These are phyloP conservation scores for Hypselothyrea guttata DNA, from an alignment of 2,888 invertebrate genomes.

Conservation along the genomic window DNA sequence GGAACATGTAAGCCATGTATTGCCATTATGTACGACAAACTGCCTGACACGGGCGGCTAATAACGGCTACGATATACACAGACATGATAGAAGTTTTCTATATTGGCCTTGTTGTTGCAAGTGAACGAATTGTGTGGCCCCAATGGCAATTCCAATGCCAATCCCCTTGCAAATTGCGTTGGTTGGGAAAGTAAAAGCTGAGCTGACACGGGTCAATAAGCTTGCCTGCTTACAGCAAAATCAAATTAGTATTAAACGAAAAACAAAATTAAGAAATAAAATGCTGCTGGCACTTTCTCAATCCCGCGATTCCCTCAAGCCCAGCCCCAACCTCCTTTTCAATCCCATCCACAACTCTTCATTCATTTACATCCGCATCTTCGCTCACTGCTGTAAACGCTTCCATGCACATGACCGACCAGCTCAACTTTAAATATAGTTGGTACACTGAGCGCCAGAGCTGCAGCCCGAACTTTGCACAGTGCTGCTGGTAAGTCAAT, in stretches of 20 bases:
- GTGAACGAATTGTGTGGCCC: not conserved
- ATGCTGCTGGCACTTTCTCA: constrained; percentile 23
- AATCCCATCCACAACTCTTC: too few species aligned
- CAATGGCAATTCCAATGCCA: constrained; percentile 16
- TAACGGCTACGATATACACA: constrained; percentile 46
- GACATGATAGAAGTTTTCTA: constrained; percentile 14
- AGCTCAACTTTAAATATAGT: constrained; percentile 69
- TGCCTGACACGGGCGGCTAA: constrained; percentile 72
- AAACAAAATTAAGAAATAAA: constrained; percentile 74
- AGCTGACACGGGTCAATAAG: constrained; percentile 65
- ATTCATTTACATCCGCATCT: constrained; percentile 16
- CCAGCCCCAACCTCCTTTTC: not conserved
- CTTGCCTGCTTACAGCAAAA: constrained; percentile 61
- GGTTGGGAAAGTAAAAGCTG: constrained; percentile 41
- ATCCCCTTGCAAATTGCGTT: constrained; percentile 41
- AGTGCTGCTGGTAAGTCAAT: constrained; percentile 53
- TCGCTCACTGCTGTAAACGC: constrained; percentile 41
- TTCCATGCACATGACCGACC: constrained; percentile 73
- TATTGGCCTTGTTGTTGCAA: constrained; percentile 5
- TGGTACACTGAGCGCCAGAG: constrained; percentile 23
- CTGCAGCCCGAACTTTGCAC: constrained; percentile 36
- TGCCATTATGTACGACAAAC: constrained; percentile 76
- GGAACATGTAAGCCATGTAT: constrained; percentile 71
- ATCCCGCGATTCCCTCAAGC: not conserved
- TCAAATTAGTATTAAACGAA: constrained; percentile 71